Conservation (phyloP, 2,797 vertebrate genomes). For the Notoglanidium macrostoma region DNA sequence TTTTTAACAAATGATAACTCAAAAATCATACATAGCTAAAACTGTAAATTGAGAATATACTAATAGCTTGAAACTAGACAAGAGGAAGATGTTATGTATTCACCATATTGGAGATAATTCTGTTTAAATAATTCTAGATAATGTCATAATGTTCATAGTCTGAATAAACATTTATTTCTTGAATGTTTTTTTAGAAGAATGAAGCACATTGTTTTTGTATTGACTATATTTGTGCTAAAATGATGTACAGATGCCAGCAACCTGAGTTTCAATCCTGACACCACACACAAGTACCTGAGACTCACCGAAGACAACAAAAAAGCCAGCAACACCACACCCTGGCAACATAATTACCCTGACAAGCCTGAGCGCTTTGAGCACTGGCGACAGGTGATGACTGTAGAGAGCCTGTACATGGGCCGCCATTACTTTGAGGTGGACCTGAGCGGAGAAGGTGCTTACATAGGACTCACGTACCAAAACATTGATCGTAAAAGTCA, state of each 20-base stretch:
- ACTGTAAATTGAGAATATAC: background rate
- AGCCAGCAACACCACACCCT: slow-evolving; percentile 80
- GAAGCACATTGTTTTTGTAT: background rate
- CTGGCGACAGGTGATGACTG: slow-evolving; percentile 79
- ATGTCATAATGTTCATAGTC: background rate
- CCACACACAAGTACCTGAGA: slow-evolving; percentile 84
- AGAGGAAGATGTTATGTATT: background rate
- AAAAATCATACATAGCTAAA: background rate
- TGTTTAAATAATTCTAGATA: background rate
- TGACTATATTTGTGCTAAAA: background rate
- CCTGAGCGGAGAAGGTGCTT: slow-evolving; percentile 74
- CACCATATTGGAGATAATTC: background rate
- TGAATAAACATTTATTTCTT: background rate
- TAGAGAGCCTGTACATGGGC: slow-evolving; percentile 82
- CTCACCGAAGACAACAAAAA: slow-evolving; percentile 81
- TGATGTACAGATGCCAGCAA: slow-evolving; percentile 62
- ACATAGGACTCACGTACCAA: slow-evolving; percentile 80
- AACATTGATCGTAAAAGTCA: slow-evolving; percentile 78
- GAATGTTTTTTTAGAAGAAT: background rate
- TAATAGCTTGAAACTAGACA: background rate
- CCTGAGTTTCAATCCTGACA: slow-evolving; percentile 68
- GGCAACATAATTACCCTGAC: slow-evolving; percentile 82
- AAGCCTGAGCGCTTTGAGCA: slow-evolving; percentile 76
- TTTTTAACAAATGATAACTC: background rate
- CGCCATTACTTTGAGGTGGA: slow-evolving; percentile 81